Evolutionary conservation across 2,888 invertebrate genomes (phyloP), one percentile per base, ranked within the genome.

Genomic region (Chrysomela aeneicollis): DNA sequence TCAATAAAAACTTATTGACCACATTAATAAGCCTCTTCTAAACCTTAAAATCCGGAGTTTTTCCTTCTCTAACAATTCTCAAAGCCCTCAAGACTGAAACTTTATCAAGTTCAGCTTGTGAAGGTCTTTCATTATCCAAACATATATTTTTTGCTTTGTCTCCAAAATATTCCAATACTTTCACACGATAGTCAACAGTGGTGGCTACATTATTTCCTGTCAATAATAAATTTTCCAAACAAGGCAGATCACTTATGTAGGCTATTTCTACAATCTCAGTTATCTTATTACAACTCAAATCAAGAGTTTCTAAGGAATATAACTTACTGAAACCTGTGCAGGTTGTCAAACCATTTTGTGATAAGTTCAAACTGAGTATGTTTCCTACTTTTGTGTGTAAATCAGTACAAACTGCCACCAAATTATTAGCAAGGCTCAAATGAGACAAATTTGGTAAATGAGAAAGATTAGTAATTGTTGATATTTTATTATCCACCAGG

Each of bases 131-230:
- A 78, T 93, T 94, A 78, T 98, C 98, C 65, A 98, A 82, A 77
- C 89, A 91, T 37, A 98, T 89, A 79, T 96, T 93, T 12, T 87
- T 84, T 74, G 94, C 93, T 69, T 96, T 87, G 51, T 89, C 88
- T 54, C 92, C 92, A 78, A 98, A 97, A 73, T 92, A 89, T 75
- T 95, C 93, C 71, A 98, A 85, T 1, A 96, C 93, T 77, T 94
- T 93, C 0, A 95, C 91, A 74, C 98, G 87, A 78, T 97, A 98
- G 84, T 98, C 97, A 78, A 92, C 88, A 59, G 90, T 87, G 0
- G 91, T 88, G 0, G 96, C 93, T 0, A 98, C 91, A 15, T 93
- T 93, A 84, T 98, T 98, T 0, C 95, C 96, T 0, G 92, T 92
- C 51, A 98, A 84, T 77, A 90, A 87, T n/a, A 98, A 83, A 81